Conservation (phyloP, 1,140 invertebrate genomes). For the Drosophila seguyi region DNA sequence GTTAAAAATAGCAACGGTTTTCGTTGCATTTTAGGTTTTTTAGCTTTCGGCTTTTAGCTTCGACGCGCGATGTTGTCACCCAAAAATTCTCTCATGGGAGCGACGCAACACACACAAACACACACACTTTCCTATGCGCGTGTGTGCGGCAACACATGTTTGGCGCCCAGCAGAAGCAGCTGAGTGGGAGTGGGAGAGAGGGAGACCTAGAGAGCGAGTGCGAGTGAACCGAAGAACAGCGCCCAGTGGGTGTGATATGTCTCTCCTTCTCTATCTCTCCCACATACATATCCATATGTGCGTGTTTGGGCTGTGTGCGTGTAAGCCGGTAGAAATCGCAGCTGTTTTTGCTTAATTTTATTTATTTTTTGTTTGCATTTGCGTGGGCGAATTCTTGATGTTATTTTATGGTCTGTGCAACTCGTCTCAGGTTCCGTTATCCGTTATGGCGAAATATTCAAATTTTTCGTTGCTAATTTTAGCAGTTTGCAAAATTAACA, state of each 20-base stretch:
- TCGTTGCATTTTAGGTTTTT: slow-evolving; percentile 34
- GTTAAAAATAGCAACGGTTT: slow-evolving; percentile 39
- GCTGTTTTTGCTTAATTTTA: slow-evolving; percentile 63
- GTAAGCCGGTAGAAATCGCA: slow-evolving; percentile 53
- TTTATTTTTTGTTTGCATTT: slow-evolving; percentile 33
- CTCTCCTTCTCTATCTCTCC: slow-evolving; percentile 26
- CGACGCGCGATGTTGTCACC: slow-evolving; percentile 51
- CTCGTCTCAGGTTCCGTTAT: slow-evolving; percentile 70
- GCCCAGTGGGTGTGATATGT: slow-evolving; percentile 5
- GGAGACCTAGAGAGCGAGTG: slow-evolving; percentile 54
- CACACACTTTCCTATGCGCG: neutral
- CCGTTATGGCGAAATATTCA: slow-evolving; percentile 52
- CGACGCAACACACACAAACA: slow-evolving; percentile 4
- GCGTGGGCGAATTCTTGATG: slow-evolving; percentile 30
- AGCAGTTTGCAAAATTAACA: slow-evolving; percentile 30
- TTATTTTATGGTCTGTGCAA: slow-evolving; percentile 51
- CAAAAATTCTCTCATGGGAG: slow-evolving; percentile 35
- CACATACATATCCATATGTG: neutral
- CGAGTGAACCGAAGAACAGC: slow-evolving; percentile 56
- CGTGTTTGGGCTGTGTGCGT: slow-evolving; percentile 1
- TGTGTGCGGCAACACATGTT: slow-evolving; percentile 70
- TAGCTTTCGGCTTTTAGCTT: slow-evolving; percentile 11
- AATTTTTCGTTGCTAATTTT: slow-evolving; percentile 64
- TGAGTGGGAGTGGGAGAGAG: slow-evolving; percentile 55
- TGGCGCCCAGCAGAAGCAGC: slow-evolving; percentile 71